Evolutionary conservation across 1,140 invertebrate genomes (phyloP), one percentile per base, ranked within the genome.

Genomic region (Penaeus chinensis): DNA sequence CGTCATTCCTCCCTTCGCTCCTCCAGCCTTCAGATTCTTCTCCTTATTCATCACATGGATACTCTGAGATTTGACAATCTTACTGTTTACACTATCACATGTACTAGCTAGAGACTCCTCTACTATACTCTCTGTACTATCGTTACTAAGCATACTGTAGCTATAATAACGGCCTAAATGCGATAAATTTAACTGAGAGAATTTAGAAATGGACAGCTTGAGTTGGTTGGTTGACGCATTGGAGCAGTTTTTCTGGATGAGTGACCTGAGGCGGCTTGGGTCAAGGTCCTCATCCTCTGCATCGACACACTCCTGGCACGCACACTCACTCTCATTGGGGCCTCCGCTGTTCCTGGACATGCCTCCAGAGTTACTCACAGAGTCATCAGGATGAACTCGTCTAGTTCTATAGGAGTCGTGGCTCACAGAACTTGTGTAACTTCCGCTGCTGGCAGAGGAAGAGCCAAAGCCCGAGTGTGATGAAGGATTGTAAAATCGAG

Each of bases 111-210:
- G 81, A 42, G 85, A 88, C 24, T 90, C 89, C 27, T 90, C 89
- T 11, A 90, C 89, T 74, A 95, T 93, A 91, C 94, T 95, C 88
- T 95, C 95, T 11, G 95, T 95, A 82, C 95, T 94, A 90, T 95
- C 95, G n/a, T 94, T 94, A 62, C 93, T 94, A n/a, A 96, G 92
- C 20, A 95, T 95, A 42, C 94, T 95, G 91, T 96, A 96, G 89
- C 94, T 96, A 91, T 95, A 95, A 91, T 95, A 89, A n/a, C 84
- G 82, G 85, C 94, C 94, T 3, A 95, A 92, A 79, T 95, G 93
- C 0, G 95, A 94, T 61, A 96, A 92, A 91, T 95, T 95, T 86
- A 96, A 94, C 90, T 95, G 94, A 8, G 95, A 96, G 8, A 96
- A 91, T 91, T 96, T 95, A 3, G 95, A 94, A 62, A 96, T 95